Percentiles rank a stretch among this genome's conserved stretches.
These are phyloP conservation scores for Philereme vetulata DNA, from an alignment of 2,888 invertebrate species.

Conservation along the genomic window DNA sequence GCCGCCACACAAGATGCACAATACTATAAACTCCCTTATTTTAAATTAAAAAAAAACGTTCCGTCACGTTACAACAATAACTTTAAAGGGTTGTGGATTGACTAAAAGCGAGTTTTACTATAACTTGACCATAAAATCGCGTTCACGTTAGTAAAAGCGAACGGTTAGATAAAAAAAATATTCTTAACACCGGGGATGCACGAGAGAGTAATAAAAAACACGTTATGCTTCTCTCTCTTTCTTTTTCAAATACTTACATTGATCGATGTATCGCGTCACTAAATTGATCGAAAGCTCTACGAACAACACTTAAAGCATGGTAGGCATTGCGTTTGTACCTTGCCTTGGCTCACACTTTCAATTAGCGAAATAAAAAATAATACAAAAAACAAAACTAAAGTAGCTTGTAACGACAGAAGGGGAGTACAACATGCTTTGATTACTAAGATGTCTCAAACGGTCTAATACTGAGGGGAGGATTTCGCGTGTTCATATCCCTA, in stretches of 20 bases:
- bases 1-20: conserved; percentile 79
- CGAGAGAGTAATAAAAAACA: conserved; percentile 58
- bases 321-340: conserved; percentile 56
- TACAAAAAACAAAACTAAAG: conserved; percentile 44
- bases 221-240: conserved; percentile 53
- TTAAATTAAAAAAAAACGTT: conserved; percentile 49
- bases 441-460: conserved; percentile 40
- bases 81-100: conserved; percentile 80
- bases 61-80: conserved; percentile 73
- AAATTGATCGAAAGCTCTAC: conserved; percentile 61
- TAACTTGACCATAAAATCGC: conserved; percentile 54
- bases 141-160: conserved; percentile 79
- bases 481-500: conserved; percentile 46
- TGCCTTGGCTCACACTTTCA: conserved; percentile 58
- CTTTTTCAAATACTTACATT: conserved; percentile 67
- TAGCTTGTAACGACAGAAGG: conserved; percentile 52
- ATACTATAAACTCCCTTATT: conserved; percentile 78
- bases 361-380: conserved; percentile 54
- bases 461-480: conserved; percentile 26
- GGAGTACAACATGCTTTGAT: conserved; percentile 73
- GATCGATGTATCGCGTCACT: conserved; percentile 46
- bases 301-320: conserved; percentile 76
- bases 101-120: conserved; percentile 58
- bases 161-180: conserved; percentile 67
- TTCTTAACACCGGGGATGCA: conserved; percentile 80